Evolutionary conservation across 2,888 invertebrate species (phyloP), one percentile per base, ranked within the genome.

Genomic region (Heteromurus nitidus): DNA sequence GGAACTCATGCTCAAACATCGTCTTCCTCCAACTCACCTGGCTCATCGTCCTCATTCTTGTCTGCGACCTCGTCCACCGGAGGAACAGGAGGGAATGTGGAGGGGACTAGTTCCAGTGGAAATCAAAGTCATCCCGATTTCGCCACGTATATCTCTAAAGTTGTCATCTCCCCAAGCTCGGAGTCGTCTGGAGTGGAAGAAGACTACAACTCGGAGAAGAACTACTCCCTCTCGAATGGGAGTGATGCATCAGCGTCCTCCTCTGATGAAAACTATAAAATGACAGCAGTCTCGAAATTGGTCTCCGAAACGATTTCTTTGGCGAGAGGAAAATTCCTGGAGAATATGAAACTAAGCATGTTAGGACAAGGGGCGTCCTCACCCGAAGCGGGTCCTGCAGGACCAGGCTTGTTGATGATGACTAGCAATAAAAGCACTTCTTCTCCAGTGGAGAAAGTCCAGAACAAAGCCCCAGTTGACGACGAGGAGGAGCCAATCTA

Each of bases 331-430:
- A 87, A 87, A 68, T 87, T 87, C 55, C 64, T 87, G 31, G 86
- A 86, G 62, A 86, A 86, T 7, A 86, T 87, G 86, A 86, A 87
- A 58, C 47, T 83, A 13, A 82, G 62, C 58, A 73, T 74, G 82
- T 58, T 83, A 64, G 26, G 77, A 7, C 18, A 11, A 5, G 7
- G 18, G 2, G 7, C 70, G 36, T 60, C 36, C 20, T 31, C 64
- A 2, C n/a, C 70, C 42, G 72, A n/a, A n/a, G 18, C 0, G 87
- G 85, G 30, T 89, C 88, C 65, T 88, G 88, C 20, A 86, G 88
- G 65, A 84, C 88, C 7, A 88, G 68, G 67, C n/a, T 28, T 65
- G 3, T 65, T 67, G 5, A 72, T 68, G 75, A 58, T 24, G 77
- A 77, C 36, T 16, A 58, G 20, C 22, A 36, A 55, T 22, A 31